Percentiles rank a stretch among this genome's conserved stretches.
These are phyloP conservation scores for Atlantisia rogersi DNA, from an alignment of 2,113 vertebrate species.

Conservation along the genomic window DNA sequence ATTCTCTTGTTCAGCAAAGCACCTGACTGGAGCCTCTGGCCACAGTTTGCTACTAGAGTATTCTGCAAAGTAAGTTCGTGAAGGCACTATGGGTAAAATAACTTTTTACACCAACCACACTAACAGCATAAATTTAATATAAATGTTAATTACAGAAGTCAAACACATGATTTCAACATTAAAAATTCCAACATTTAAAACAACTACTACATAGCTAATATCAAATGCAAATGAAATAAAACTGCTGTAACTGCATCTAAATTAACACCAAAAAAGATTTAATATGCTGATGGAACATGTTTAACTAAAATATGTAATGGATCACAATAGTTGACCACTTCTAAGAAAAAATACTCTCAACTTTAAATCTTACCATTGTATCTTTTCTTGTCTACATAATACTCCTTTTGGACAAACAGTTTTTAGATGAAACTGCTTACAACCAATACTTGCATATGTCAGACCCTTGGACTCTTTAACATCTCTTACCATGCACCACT, in stretches of 20 bases:
- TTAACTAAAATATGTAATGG: conserved; percentile 54
- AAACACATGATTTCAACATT: conserved; percentile 83
- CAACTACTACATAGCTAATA: conserved; percentile 54
- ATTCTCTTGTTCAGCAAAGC: not conserved
- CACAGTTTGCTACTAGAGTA: not conserved
- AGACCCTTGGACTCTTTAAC: not conserved
- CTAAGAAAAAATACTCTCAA: conserved; percentile 52
- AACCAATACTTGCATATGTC: conserved; percentile 37
- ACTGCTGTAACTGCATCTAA: conserved; percentile 69
- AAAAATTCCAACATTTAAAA: conserved; percentile 71
- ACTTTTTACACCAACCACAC: not conserved
- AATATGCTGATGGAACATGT: conserved; percentile 53
- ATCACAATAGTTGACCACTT: conserved; percentile 60
- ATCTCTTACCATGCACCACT: not conserved
- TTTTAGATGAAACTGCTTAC: conserved; percentile 57
- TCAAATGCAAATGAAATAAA: conserved; percentile 68
- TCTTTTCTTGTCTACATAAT: conserved; percentile 74
- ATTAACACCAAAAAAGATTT: conserved; percentile 67
- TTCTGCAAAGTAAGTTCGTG: not conserved
- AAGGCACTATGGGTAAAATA: not conserved
- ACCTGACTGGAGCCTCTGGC: not conserved
- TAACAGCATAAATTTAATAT: conserved; percentile 77
- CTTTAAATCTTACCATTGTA: conserved; percentile 51
- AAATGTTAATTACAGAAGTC: conserved; percentile 74
- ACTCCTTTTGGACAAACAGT: conserved; percentile 48